Evolutionary conservation across 1,140 invertebrate genomes (phyloP), one percentile per base, ranked within the genome.

Genomic region (Hyposmocoma kahamanoa): DNA sequence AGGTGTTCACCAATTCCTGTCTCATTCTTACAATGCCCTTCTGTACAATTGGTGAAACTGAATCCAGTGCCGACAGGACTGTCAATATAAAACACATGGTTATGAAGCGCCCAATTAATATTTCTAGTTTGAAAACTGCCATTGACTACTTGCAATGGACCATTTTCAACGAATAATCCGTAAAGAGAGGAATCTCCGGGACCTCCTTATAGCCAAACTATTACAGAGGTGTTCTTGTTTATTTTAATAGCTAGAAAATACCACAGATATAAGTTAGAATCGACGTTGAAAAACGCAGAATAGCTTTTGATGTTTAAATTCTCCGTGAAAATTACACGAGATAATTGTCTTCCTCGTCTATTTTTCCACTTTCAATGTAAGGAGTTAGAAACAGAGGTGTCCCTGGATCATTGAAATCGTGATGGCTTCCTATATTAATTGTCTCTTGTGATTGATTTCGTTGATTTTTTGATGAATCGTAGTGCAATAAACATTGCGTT

Each of bases 1-100:
- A 93, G 50, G 67, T 92, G 87, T 3, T 82, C 65, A 0, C 90
- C 91, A 0, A 93, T 88, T 59, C 89, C 71, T 24, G 80, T 85
- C 75, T 92, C 86, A 70, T 91, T 90, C 22, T 63, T 81, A 0
- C 87, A 87, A 63, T 89, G 90, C 9, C 90, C 88, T 15, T 62
- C 67, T 1, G 90, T 82, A 22, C 87, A 55, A n/a, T 50, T 50
- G 0, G 91, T 92, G 53, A 91, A 92, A 68, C 91, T 92, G 51
- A 88, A 93, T 3, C 92, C 91, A 19, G 92, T 91, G 8, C 92
- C 92, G 28, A 94, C 93, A 1, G 94, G 94, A 74, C 93, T 94
- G 66, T 96, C 94, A 42, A 95, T 91, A 60, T 92, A 95, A 9
- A 95, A 73, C 24, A 95, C 65, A 67, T 92, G 91, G 56, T 92